phyloP scores from a whole-genome alignment of 2,888 invertebrate genomes.

The Dolomedes plantarius region DNA sequence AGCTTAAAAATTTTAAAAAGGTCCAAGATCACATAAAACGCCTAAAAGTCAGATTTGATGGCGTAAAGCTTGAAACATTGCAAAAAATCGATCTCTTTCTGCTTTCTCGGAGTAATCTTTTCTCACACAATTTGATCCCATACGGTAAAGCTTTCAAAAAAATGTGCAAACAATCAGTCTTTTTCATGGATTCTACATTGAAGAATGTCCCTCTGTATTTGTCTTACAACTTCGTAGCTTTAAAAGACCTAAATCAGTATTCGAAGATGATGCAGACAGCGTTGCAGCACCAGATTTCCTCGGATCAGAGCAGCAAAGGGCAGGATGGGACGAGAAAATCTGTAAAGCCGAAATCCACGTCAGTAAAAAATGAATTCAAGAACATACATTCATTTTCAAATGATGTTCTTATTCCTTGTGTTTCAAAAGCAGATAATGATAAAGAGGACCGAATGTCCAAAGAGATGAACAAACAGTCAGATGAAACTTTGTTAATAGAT shows the following conservation, averaged over 20 bases:
- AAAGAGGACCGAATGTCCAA: background rate
- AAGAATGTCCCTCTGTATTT: constrained; percentile 21
- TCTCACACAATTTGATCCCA: constrained; percentile 38
- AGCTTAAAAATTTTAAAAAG: constrained; percentile 27
- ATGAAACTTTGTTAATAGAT: background rate
- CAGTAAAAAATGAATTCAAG: background rate
- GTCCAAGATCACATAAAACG: constrained; percentile 45
- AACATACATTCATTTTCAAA: background rate
- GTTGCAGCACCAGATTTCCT: background rate
- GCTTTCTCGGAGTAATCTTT: constrained; percentile 52
- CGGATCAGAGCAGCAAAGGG: background rate
- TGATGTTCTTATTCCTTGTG: too few species aligned
- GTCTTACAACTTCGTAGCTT: constrained; percentile 32
- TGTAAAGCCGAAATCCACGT: background rate
- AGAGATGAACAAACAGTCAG: background rate
- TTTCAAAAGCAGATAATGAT: background rate
- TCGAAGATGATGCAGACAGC: background rate
- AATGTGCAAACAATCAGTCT: constrained; percentile 8
- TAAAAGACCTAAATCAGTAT: constrained; percentile 41
- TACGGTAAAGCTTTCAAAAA: constrained; percentile 31
- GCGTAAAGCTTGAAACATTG: constrained; percentile 35
- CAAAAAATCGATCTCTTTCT: constrained; percentile 58
- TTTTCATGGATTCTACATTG: background rate
- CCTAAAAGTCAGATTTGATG: constrained; percentile 35
- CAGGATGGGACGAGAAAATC: background rate